Conservation (phyloP, 2,797 vertebrate genomes). For the Cygnus olor region DNA sequence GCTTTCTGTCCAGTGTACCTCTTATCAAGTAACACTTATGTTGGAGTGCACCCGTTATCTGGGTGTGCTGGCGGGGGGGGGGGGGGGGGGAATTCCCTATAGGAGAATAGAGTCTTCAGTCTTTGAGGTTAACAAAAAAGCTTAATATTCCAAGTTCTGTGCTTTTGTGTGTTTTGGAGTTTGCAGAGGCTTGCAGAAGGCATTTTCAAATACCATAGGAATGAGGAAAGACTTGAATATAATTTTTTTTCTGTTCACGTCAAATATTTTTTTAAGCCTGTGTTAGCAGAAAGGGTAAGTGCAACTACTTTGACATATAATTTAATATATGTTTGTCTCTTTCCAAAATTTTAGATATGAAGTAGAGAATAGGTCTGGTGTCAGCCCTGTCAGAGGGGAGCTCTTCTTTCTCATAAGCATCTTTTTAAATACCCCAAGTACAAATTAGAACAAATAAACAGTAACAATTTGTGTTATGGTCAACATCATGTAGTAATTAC, state of each 20-base stretch:
- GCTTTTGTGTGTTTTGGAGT: neutral
- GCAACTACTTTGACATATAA: neutral
- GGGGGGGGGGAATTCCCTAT: neutral
- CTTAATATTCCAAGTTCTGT: neutral
- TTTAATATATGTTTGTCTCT: neutral
- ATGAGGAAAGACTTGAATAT: neutral
- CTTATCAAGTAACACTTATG: neutral
- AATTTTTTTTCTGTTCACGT: neutral
- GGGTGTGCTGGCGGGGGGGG: neutral
- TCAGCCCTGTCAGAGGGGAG: neutral
- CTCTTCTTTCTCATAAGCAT: neutral
- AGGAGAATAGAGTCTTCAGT: too few species aligned
- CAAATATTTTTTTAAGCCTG: neutral
- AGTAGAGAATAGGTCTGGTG: neutral
- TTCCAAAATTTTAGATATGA: too few species aligned
- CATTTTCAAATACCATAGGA: neutral
- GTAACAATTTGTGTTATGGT: neutral
- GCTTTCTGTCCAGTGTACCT: too few species aligned
- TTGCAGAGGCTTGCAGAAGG: neutral
- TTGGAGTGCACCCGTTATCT: neutral
- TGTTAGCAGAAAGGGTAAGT: neutral
- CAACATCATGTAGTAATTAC: neutral
- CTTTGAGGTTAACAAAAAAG: neutral
- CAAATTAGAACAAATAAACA: neutral
- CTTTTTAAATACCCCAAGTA: neutral